phyloP scores from a whole-genome alignment of 2,888 invertebrate species.

The Eupelmus urozonus region DNA sequence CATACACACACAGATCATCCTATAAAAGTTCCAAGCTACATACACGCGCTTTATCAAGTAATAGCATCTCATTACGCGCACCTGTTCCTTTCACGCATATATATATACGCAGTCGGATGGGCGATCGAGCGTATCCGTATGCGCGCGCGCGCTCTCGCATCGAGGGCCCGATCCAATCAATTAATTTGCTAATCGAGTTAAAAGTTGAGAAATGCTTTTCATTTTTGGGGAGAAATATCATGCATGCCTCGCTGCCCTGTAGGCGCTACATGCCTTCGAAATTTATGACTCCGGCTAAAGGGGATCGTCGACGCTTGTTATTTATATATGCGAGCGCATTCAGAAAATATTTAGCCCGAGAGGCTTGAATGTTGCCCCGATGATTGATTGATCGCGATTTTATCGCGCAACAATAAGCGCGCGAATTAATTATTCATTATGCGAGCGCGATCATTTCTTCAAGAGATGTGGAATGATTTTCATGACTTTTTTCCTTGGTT shows the following conservation, averaged over 20 bases:
- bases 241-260: not conserved
- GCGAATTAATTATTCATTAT: constrained; percentile 2
- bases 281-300: constrained; percentile 32
- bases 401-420: constrained; percentile 2
- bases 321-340: not conserved
- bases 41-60: not conserved
- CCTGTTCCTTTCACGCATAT: constrained; percentile 4
- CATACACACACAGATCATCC: too few relatives aligned
- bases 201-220: constrained; percentile 8
- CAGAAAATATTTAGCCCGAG: not conserved
- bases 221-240: constrained; percentile 5
- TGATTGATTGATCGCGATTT: constrained; percentile 29
- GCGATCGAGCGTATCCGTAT: not conserved
- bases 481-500: too few relatives aligned
- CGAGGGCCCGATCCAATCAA: not conserved
- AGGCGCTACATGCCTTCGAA: constrained; percentile 1
- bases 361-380: not conserved
- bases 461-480: too few relatives aligned
- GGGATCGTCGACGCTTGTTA: constrained; percentile 16
- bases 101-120: constrained; percentile 2
- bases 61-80: constrained; percentile 25
- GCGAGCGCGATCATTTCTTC: not conserved
- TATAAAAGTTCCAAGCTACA: too few relatives aligned
- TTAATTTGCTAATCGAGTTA: constrained; percentile 16
- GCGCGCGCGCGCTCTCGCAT: not conserved